Conservation (phyloP, 2,888 invertebrate species). For the Clitarchus hookeri region DNA sequence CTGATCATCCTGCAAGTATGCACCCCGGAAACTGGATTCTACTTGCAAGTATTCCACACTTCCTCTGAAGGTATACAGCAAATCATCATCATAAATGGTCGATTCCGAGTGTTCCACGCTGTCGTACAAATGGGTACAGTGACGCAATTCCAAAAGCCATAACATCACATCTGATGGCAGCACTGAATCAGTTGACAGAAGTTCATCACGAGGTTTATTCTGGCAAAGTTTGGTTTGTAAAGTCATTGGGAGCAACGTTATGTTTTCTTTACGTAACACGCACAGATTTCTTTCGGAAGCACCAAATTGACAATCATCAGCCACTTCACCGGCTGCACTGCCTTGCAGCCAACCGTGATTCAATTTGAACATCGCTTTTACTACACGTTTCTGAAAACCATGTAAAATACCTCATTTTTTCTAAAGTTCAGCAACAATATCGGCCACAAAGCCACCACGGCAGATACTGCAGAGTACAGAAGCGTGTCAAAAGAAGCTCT, state of each 20-base stretch:
- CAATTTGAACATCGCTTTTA: neutral
- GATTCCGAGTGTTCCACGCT: neutral
- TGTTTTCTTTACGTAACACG: neutral
- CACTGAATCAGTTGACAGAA: neutral
- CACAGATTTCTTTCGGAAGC: neutral
- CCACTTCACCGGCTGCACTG: neutral
- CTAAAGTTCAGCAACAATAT: neutral
- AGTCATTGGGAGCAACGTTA: constrained; percentile 18
- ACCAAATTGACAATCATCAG: neutral
- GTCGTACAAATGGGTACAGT: constrained; percentile 26
- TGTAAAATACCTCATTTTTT: neutral
- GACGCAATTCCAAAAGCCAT: constrained; percentile 41
- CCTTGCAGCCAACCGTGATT: neutral
- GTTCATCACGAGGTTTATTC: neutral
- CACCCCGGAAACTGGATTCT: neutral
- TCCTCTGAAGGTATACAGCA: neutral
- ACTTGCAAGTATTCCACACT: neutral
- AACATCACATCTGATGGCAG: constrained; percentile 37
- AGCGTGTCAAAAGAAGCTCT: no score
- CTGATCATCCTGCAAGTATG: neutral
- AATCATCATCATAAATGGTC: neutral
- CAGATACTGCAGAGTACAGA: no score
- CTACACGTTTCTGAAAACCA: neutral
- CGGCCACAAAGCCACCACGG: no score
- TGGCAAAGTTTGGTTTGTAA: neutral